Evolutionary conservation across 2,797 vertebrate species (phyloP), one percentile per base, ranked within the genome.

Genomic region (Diplodus sargus): DNA sequence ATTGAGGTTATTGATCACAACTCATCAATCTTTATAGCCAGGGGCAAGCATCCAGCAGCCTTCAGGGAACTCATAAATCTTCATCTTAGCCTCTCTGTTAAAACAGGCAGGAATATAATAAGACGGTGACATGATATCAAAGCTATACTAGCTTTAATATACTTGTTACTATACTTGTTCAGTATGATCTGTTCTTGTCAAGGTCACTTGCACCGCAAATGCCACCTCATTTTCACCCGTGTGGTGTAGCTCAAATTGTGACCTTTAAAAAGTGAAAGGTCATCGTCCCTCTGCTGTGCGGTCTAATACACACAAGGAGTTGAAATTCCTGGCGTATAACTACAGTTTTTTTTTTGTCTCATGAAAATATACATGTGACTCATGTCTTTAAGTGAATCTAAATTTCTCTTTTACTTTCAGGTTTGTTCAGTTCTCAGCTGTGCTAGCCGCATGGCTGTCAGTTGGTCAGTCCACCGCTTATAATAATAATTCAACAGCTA

Each of bases 221-320:
- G 18, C 30, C 66, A 60, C 56, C 48, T 83, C 57, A 54, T 75
- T 64, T 67, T 56, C 58, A 68, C 4, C 56, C 47, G n/a, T 71
- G 59, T 74, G 70, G 51, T 59, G 73, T 59, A 14, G 42, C 64
- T 78, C 3, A 84, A 58, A 76, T 56, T 3, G 8, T 70, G 62
- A 68, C 45, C 56, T 74, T 76, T 71, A 49, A 81, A 77, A 68
- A 67, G 52, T 30, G 68, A 62, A 82, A 79, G 74, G 58, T 74
- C 65, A 45, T 3, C 20, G 12, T 52, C 20, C 28, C 25, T 56
- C 28, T 74, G 34, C 20, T 63, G 30, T 66, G 57, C 18, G 18
- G 20, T 56, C 16, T 67, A n/a, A 64, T 45, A 23, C 45, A 42
- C 47, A 42, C 9, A 56, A 48, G 48, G 48, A 56, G 5, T 45